Evolutionary conservation across 2,888 invertebrate species (phyloP), one percentile per base, ranked within the genome.

Genomic region (Drosophila formosana): DNA sequence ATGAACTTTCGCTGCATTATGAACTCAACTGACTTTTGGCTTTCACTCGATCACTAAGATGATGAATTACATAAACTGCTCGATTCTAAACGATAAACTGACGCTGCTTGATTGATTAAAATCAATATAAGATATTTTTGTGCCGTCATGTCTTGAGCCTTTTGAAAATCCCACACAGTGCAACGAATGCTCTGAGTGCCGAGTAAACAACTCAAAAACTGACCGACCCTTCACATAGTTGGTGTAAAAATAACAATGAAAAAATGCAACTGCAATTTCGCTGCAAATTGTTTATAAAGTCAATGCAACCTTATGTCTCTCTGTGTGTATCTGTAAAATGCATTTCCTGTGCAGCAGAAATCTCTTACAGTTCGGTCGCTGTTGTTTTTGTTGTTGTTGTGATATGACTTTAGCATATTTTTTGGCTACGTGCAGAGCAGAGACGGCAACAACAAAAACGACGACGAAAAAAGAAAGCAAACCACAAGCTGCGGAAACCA

Each of bases 351-450:
- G 62, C 64, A 68, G 50, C 43, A 74, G 50, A 72, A 32, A 41
- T 55, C 47, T 56, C 37, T 37, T 18, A 18, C 18, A 18, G 18
- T 18, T 18, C 18, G 1, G 18, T 18, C 18, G 18, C 18, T 18
- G 18, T 18, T 60, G 53, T 23, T 61, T 49, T 25, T 74, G 50
- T 64, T 75, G 75, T 61, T 72, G 62, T 62, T 72, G 72, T 64
- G 41, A 66, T 76, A 76, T 75, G 75, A 76, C 74, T 78, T 78
- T 75, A 78, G 65, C 67, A 78, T 78, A 77, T 79, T 77, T 77
- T 77, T 77, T 74, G 79, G 79, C 75, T 77, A 75, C 75, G 66
- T 66, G 74, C 63, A 78, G 61, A 55, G 39, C 62, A 56, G 56
- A 58, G 55, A 49, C 45, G 39, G 37, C 64, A 66, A 50, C 57